Evolutionary conservation across 2,113 vertebrate species (phyloP), one percentile per base, ranked within the genome.

Genomic region (Hippocampus barbouri): DNA sequence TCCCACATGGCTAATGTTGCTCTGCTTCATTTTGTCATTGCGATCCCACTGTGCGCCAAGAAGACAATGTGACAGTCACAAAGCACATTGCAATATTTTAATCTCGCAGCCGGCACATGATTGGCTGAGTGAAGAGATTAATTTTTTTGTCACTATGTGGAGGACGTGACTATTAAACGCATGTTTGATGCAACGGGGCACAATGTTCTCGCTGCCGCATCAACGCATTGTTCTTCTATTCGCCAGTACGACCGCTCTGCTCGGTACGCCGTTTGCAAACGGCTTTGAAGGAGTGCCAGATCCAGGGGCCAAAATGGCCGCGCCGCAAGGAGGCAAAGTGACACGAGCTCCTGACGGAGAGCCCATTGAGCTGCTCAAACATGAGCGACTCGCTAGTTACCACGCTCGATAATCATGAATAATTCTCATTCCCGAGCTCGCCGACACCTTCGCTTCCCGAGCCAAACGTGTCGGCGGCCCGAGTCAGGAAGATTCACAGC

Each of bases 211-310:
- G 9, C 62, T 23, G 62, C 20, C 12, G 15, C 60, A 7, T 62
- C 12, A 34, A 34, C 41, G 16, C 41, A 8, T 4, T 14, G n/a
- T 66, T 45, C n/a, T 47, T 66, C 41, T n/a, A 47, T 66, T 66
- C 47, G 23, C 41, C 62, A 23, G n/a, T 34, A 0, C 41, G n/a
- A 45, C 41, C 3, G 6, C 14, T 57, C 56, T 21, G 30, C 41
- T 66, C 11, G 27, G 51, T 8, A 49, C 27, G 43, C 43, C n/a
- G 41, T 47, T 38, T 25, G 63, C 57, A 34, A 71, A 65, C 25
- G 1, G 41, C 18, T 66, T 69, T 71, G 23, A 67, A 73, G 27
- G 40, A 41, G 62, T 67, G 68, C 61, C 51, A 54, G 23, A 79
- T 34, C 34, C 14, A 41, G 54, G 62, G 69, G 40, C 54, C 43